Evolutionary conservation across 1,140 invertebrate genomes (phyloP).

Genomic region (Gonioctena quinquepunctata): DNA sequence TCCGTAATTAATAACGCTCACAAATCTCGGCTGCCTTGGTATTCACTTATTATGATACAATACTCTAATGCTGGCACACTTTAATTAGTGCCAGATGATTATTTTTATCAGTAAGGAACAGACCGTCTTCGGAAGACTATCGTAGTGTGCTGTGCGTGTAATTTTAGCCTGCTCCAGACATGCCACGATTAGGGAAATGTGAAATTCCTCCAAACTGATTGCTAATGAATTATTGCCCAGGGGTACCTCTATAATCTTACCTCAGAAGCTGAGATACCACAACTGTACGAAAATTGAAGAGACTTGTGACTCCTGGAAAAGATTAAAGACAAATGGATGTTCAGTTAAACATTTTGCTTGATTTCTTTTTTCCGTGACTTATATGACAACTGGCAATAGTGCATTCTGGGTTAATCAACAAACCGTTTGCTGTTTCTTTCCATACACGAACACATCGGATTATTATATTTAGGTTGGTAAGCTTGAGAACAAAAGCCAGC

Average conservation of each 20-base stretch:
- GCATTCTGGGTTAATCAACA: too few species aligned
- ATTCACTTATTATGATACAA: constrained; percentile 11
- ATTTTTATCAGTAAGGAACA: constrained; percentile 17
- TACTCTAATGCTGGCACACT: background rate
- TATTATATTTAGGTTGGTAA: too few species aligned
- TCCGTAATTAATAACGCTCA: constrained; percentile 2
- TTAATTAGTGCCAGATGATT: constrained; percentile 12
- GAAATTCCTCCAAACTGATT: background rate
- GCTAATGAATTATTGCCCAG: background rate
- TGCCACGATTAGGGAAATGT: background rate
- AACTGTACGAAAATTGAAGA: too few species aligned
- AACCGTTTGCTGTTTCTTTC: too few species aligned
- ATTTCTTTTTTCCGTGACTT: too few species aligned
- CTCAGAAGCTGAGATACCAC: background rate
- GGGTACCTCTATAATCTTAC: background rate
- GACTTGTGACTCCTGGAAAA: too few species aligned
- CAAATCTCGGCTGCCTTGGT: background rate
- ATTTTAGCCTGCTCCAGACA: constrained; percentile 1
- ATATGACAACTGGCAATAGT: too few species aligned
- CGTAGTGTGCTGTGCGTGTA: background rate
- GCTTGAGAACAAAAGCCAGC: too few species aligned
- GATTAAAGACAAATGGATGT: too few species aligned
- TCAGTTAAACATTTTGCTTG: too few species aligned
- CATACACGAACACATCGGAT: too few species aligned
- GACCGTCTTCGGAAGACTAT: constrained; percentile 5